Evolutionary conservation across 2,797 vertebrate genomes (phyloP), one percentile per base, ranked within the genome.

Genomic region (Pelobates cultripes): DNA sequence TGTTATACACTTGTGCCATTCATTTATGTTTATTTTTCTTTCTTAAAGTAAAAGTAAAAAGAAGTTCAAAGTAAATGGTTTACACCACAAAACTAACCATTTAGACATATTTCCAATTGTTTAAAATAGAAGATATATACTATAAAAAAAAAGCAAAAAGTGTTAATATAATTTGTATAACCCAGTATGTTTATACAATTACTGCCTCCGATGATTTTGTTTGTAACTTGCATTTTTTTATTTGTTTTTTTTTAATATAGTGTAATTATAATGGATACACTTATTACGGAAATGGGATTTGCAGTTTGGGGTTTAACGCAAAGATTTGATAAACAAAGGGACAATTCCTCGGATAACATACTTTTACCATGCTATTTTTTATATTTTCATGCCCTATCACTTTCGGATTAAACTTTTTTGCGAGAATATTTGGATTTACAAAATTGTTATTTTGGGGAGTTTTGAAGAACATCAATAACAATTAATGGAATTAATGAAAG

Each of bases 381-480:
- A 28, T 64, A 14, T 64, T 64, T 64, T 17, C 10, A 6, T 40
- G n/a, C 10, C 12, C 28, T 14, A 15, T 13, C 71, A 69, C 55
- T 7, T 51, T 14, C 69, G 81, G 81, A 78, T 78, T 78, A 73
- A 41, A 77, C 17, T 61, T 14, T 43, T 70, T 61, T 60, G 17
- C 61, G 9, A 47, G 45, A 66, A 73, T 6, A 68, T 17, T 66
- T 83, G 81, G 81, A 83, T 83, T 43, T 79, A 83, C 73, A 79
- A 75, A 79, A 60, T 41, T 67, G 61, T 75, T 28, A 40, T 12
- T 5, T 61, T 70, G 42, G 53, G 71, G 41, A 66, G 10, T 5
- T 64, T 47, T 7, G 7, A 83, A 78, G 15, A 64, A 2, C 41
- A 43, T 13, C 3, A 12, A 40, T 15, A 8, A 17, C 9, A 63